Conservation (phyloP, 2,797 vertebrate genomes). For the Alosa sapidissima region DNA sequence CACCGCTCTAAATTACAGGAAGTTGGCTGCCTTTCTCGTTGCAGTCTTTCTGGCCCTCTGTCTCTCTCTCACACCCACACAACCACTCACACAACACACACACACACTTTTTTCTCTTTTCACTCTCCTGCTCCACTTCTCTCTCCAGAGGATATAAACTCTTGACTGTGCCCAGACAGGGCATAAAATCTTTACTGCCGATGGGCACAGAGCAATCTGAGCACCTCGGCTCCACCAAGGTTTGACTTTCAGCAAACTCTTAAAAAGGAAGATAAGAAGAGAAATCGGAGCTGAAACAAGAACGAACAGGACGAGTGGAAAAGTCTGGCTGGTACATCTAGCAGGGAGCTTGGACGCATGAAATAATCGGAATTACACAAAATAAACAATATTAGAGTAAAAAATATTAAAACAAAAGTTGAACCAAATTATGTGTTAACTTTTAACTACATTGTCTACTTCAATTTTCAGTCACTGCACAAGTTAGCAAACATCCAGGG, state of each 20-base stretch:
- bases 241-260: background rate
- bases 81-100: background rate
- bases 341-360: background rate
- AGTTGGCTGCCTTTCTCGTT: background rate
- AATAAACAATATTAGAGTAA: background rate
- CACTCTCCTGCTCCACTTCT: constrained; percentile 2
- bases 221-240: background rate
- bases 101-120: background rate
- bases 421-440: background rate
- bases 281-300: background rate
- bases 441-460: no score
- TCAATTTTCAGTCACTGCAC: no score
- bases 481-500: background rate
- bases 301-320: no score
- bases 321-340: background rate
- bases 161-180: background rate
- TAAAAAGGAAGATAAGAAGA: background rate
- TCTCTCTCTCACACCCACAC: background rate
- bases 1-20: background rate
- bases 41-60: background rate
- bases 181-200: constrained; percentile 2
- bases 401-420: background rate
- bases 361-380: background rate
- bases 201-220: background rate
- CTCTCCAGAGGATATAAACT: background rate